These are phyloP conservation scores for Blastomussa wellsi DNA, from an alignment of 92 coral and sea anemone genomes.

Conservation along the genomic window DNA sequence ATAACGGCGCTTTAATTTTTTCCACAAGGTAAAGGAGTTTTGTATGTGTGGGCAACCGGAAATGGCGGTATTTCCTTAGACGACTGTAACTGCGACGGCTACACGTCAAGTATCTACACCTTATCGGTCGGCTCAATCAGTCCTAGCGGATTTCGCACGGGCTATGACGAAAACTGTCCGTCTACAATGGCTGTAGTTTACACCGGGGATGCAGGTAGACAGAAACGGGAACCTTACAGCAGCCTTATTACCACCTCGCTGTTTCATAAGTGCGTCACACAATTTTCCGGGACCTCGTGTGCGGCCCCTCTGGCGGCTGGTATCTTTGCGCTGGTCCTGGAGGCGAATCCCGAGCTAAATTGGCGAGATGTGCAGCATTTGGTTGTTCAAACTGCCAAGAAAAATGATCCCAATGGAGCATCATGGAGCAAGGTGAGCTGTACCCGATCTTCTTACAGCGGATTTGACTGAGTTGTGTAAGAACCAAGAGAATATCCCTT, in stretches of 20 bases:
- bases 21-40: slow-evolving; percentile 61
- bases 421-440: slow-evolving; percentile 61
- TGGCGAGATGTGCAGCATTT: slow-evolving; percentile 85
- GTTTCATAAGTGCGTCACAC: slow-evolving; percentile 47
- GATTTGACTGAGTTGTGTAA: neutral
- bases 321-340: slow-evolving; percentile 66
- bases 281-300: slow-evolving; percentile 58
- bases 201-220: slow-evolving; percentile 58
- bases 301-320: slow-evolving; percentile 82
- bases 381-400: slow-evolving; percentile 62
- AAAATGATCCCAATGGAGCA: slow-evolving; percentile 52
- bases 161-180: slow-evolving; percentile 71
- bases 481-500: too few relatives aligned
- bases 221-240: slow-evolving; percentile 8
- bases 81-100: slow-evolving; percentile 74
- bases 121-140: slow-evolving; percentile 68
- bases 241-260: slow-evolving; percentile 67
- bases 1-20: neutral
- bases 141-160: slow-evolving; percentile 58
- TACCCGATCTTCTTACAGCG: neutral
- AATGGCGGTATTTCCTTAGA: slow-evolving; percentile 65
- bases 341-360: slow-evolving; percentile 74
- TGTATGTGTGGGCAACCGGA: slow-evolving; percentile 87
- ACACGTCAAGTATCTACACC: slow-evolving; percentile 73
- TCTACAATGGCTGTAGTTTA: slow-evolving; percentile 72